Evolutionary conservation across 2,797 vertebrate species (phyloP).

Genomic region (Microhierax caerulescens): DNA sequence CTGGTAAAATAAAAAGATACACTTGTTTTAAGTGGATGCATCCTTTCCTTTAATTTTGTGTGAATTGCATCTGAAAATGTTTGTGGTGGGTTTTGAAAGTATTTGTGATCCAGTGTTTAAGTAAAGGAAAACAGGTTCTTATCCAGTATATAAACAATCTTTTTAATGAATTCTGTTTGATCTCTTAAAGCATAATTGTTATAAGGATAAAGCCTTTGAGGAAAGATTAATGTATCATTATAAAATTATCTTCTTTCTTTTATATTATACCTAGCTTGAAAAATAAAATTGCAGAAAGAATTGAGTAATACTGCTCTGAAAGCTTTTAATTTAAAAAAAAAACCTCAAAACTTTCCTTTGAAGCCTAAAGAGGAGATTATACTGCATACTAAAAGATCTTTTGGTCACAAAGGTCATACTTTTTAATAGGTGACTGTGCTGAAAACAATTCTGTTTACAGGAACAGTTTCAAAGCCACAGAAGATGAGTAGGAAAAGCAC

Average conservation of each 20-base stretch:
- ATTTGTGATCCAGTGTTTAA: not conserved
- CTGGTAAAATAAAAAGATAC: not conserved
- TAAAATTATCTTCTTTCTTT: not conserved
- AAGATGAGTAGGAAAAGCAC: not conserved
- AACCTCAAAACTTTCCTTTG: not conserved
- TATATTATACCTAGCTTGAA: not conserved
- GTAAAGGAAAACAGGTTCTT: not conserved
- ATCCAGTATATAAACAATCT: not conserved
- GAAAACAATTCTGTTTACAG: not conserved
- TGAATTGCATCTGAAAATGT: not conserved
- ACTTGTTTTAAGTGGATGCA: not conserved
- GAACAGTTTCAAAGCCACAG: not conserved
- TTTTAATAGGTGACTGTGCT: not conserved
- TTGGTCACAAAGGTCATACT: not conserved
- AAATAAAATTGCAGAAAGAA: not conserved
- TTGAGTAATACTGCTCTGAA: not conserved
- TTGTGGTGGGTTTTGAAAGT: not conserved
- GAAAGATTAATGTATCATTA: conserved; percentile 1
- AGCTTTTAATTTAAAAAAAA: not conserved
- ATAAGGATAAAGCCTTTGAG: not conserved
- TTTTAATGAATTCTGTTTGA: conserved; percentile 9
- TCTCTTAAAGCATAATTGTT: not conserved
- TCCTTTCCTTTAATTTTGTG: not conserved
- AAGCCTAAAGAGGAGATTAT: not conserved
- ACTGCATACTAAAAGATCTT: not conserved